Base-by-base conservation (phyloP, 1,140 invertebrate genomes). In the Aphis gossypii region DNA sequence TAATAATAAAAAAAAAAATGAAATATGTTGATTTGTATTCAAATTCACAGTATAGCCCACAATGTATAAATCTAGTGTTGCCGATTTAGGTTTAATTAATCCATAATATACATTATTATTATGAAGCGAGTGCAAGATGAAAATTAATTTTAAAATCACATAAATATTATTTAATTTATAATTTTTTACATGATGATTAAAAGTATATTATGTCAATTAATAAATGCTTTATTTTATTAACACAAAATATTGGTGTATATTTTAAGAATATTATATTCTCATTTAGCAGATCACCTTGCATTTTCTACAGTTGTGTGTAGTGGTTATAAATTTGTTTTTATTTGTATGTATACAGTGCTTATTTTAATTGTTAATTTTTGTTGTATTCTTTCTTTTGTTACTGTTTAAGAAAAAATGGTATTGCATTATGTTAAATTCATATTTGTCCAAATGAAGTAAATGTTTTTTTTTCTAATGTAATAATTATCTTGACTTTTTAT, bases 371-470 rank as follows among this genome's bases (percentile, higher is more conserved):
- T 60, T 41, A 90, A 38, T 18, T 38, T 51, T 89, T 89, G 87
- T 89, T 89, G 87, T 89, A 89, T 89, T 89, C 30, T 88, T 89
- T 44, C 23, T 84, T 84, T 88, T 88, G 90, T 91, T 91, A 91
- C 90, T 91, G 56, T 44, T 90, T 90, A 30, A 90, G 60, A 54
- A 44, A 44, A 68, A 76, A 89, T 54, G 90, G 54, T 44, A 44
- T 68, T 91, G 23, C 23, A 44, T 44, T 68, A 76, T 76, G 56
- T 91, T 44, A 91, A 25, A 68, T n/a, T 68, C 56, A 91, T 91
- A 68, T 68, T 60, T 91, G 41, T 89, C 46, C 87, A 54, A 89
- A 1, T 54, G n/a, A 89, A 54, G 46, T 89, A 89, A 89, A 89
- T 89, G 87, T 87, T 89, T 54, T 89, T 89, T 88, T n/a, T 89